phyloP scores from a whole-genome alignment of 2,113 vertebrate species.

The Alouatta palliata region DNA sequence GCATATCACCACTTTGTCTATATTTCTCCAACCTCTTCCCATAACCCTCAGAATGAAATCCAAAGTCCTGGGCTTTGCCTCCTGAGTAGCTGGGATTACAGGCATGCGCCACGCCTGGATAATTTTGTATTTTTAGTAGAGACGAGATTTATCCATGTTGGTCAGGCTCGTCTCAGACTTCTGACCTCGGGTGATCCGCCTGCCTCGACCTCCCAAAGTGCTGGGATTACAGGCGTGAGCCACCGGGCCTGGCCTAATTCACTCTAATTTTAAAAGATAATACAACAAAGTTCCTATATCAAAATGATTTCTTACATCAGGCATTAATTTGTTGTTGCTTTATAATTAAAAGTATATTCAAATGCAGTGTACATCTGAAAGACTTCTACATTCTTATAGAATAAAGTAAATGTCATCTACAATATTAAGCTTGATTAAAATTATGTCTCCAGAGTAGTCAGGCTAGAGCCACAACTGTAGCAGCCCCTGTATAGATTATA shows the following conservation, averaged over 20 bases:
- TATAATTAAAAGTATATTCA: slow-evolving; percentile 36
- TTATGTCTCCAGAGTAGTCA: slow-evolving; percentile 7
- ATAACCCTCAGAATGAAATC: not conserved
- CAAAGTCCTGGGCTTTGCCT: not conserved
- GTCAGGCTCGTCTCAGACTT: too few relatives aligned
- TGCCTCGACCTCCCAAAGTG: not conserved
- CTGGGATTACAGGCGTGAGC: not conserved
- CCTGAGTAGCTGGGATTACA: too few relatives aligned
- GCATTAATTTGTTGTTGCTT: not conserved
- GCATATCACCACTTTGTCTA: not conserved
- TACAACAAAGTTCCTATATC: not conserved
- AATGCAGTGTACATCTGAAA: not conserved
- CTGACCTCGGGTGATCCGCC: too few relatives aligned
- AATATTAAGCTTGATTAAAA: slow-evolving; percentile 23
- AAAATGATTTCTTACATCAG: not conserved
- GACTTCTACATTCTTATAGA: not conserved
- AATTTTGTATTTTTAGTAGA: too few relatives aligned
- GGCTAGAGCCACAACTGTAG: not conserved
- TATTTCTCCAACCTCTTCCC: not conserved
- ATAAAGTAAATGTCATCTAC: not conserved
- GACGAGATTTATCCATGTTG: too few relatives aligned
- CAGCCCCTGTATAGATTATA: not conserved
- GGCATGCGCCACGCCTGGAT: too few relatives aligned
- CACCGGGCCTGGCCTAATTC: not conserved
- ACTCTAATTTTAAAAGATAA: slow-evolving; percentile 36